Percentiles rank a stretch among this genome's conserved stretches.
These are phyloP conservation scores for Polyommatus iphigenia DNA, from an alignment of 2,888 invertebrate genomes.

Conservation along the genomic window DNA sequence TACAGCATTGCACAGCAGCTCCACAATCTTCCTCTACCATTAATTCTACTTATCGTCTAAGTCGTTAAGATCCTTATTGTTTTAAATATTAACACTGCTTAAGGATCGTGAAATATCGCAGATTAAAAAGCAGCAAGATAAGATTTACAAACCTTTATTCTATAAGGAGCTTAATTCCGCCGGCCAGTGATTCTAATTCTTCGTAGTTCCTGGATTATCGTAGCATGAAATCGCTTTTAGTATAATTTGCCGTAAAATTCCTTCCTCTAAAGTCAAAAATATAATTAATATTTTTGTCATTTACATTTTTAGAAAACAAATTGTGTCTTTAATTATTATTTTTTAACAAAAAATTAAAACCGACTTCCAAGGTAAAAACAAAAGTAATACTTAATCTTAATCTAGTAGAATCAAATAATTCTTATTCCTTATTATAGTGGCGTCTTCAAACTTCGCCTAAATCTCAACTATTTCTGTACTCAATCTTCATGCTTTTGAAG, in stretches of 20 bases:
- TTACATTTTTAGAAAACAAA: too few species aligned
- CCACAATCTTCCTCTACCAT: background rate
- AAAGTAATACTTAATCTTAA: too few species aligned
- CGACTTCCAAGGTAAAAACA: too few species aligned
- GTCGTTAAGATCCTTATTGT: background rate
- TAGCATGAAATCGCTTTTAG: background rate
- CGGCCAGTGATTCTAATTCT: conserved; percentile 24
- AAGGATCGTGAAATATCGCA: too few species aligned
- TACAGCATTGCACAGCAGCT: background rate
- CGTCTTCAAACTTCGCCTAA: too few species aligned
- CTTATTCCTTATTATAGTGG: too few species aligned
- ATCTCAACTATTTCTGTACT: too few species aligned
- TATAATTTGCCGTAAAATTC: conserved; percentile 1
- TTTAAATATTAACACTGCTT: conserved; percentile 13
- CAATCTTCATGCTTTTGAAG: too few species aligned
- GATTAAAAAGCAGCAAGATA: conserved; percentile 22
- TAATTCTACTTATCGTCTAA: background rate
- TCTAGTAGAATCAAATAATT: too few species aligned
- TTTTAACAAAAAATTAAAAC: too few species aligned
- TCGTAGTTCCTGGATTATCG: conserved; percentile 19
- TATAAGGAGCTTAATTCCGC: conserved; percentile 11
- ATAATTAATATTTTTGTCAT: background rate
- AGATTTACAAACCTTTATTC: conserved; percentile 17
- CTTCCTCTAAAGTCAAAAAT: background rate
- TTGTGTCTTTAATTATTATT: too few species aligned